Conservation (phyloP, 2,888 invertebrate species). For the Aleiodes alternator region DNA sequence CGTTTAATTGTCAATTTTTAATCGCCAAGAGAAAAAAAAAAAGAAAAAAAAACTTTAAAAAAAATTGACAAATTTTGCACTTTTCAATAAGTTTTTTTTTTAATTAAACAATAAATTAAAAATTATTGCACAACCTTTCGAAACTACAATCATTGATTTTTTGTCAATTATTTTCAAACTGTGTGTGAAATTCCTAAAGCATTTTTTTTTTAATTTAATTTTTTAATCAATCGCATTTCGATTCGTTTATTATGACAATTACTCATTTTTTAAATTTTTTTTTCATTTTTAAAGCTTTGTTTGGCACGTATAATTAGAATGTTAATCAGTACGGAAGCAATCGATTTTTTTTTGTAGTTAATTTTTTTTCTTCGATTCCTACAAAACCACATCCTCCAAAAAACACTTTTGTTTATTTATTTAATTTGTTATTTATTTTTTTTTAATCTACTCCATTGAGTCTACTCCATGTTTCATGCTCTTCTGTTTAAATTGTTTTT, state of each 20-base stretch:
- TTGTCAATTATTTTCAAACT: conserved; percentile 45
- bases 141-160: conserved; percentile 42
- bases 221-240: conserved; percentile 58
- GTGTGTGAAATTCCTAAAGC: conserved; percentile 57
- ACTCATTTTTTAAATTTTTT: conserved; percentile 59
- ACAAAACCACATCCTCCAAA: conserved; percentile 29
- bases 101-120: conserved; percentile 38
- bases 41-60: background rate
- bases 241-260: conserved; percentile 62
- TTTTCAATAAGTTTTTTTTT: background rate
- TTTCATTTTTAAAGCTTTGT: conserved; percentile 68
- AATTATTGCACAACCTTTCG: conserved; percentile 56
- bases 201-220: conserved; percentile 56
- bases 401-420: conserved; percentile 21
- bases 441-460: conserved; percentile 30
- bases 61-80: background rate
- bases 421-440: conserved; percentile 29
- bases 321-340: conserved; percentile 71
- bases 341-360: conserved; percentile 62
- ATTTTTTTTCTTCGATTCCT: conserved; percentile 59
- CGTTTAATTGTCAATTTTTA: too few relatives aligned
- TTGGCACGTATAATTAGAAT: conserved; percentile 75
- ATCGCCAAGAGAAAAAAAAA: too few relatives aligned
- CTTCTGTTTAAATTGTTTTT: conserved; percentile 41
- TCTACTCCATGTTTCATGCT: conserved; percentile 37